phyloP scores from a whole-genome alignment of 2,113 vertebrate species.

The Eurypyga helias region DNA sequence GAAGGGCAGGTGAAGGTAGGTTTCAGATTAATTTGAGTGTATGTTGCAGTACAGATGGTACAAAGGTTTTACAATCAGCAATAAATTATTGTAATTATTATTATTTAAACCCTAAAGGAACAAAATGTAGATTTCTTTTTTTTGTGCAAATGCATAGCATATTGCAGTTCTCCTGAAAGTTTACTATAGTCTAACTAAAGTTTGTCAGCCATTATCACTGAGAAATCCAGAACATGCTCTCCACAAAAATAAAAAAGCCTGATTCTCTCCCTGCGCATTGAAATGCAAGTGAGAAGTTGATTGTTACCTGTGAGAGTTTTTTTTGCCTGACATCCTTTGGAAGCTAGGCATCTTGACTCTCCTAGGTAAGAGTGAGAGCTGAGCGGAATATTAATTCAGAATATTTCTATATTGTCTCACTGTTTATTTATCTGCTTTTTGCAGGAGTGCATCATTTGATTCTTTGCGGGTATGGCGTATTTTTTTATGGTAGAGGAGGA shows the following conservation, averaged over 20 bases:
- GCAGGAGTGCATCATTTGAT: neutral
- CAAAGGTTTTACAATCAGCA: neutral
- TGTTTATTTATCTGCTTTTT: neutral
- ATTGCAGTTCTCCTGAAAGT: neutral
- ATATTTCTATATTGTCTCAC: neutral
- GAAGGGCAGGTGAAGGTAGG: neutral
- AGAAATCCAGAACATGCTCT: neutral
- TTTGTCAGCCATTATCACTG: neutral
- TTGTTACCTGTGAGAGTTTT: neutral
- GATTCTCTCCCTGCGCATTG: neutral
- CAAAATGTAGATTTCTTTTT: neutral
- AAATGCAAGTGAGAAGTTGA: neutral
- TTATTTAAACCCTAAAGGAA: neutral
- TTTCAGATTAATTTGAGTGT: neutral
- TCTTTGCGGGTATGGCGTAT: neutral
- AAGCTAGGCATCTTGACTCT: accelerated
- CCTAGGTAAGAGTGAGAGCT: neutral
- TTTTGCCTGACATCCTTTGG: neutral
- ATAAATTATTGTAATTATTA: neutral
- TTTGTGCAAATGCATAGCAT: neutral
- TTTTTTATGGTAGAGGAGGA: neutral
- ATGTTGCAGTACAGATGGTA: neutral
- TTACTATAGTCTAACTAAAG: neutral
- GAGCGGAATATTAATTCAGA: neutral
- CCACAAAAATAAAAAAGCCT: neutral